Evolutionary conservation across 35 echinoderm and acorn worm genomes (phyloP).

Genomic region (Ophioderma brevispina): DNA sequence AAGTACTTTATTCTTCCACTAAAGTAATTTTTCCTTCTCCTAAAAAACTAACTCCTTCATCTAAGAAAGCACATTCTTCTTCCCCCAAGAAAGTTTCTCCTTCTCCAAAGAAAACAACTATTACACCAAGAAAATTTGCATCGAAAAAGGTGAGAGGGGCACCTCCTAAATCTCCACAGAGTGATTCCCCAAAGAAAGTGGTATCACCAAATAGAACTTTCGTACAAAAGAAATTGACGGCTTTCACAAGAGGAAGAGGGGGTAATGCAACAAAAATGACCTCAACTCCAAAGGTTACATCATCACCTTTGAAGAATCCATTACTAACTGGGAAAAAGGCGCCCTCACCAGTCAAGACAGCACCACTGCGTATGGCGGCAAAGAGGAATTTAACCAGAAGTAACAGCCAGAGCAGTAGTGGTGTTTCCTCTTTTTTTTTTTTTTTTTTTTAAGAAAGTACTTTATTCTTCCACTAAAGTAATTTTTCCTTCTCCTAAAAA

Average conservation of each 20-base stretch:
- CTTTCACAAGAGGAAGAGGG: background rate
- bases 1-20: background rate
- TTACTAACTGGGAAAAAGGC: background rate
- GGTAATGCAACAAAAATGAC: background rate
- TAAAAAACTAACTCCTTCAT: background rate
- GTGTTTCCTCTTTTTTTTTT: background rate
- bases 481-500: background rate
- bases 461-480: no score
- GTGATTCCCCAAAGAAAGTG: background rate
- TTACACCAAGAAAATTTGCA: background rate
- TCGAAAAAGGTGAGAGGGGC: constrained; percentile 7
- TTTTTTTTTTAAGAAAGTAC: no score
- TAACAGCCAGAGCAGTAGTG: background rate
- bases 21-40: constrained; percentile 21
- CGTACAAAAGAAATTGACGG: background rate
- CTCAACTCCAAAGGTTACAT: background rate
- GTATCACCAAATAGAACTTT: background rate
- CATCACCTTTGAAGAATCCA: background rate
- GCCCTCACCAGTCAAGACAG: background rate
- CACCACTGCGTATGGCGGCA: background rate
- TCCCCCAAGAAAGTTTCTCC: constrained; percentile 2
- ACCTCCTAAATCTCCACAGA: constrained; percentile 21
- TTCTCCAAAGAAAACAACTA: background rate
- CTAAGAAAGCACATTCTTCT: background rate
- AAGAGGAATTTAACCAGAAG: background rate